Percentiles rank a stretch among this genome's conserved stretches.
Conservation (phyloP, 2,888 invertebrate species). For the Trichogramma evanescens region DNA sequence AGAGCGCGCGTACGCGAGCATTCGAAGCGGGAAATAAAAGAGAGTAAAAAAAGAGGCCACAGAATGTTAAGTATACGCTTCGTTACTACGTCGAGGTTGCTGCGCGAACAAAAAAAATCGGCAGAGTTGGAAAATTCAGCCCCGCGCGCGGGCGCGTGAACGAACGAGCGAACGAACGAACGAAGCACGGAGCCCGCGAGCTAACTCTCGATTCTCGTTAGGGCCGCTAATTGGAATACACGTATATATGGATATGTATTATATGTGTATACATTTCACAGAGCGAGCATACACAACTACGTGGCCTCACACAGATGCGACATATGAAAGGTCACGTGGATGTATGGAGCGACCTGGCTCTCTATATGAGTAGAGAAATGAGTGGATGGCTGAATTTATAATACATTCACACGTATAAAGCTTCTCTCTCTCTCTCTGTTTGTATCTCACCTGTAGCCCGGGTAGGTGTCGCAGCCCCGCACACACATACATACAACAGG, state of each 20-base stretch:
- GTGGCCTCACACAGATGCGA: too few relatives aligned
- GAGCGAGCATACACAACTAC: background rate
- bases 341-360: too few relatives aligned
- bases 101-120: constrained; percentile 1
- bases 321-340: too few relatives aligned
- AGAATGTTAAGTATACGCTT: background rate
- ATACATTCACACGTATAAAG: too few relatives aligned
- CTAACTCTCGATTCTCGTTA: constrained; percentile 13
- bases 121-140: background rate
- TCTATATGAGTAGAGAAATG: too few relatives aligned
- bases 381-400: too few relatives aligned
- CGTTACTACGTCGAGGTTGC: too few relatives aligned
- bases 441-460: too few relatives aligned
- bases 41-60: background rate
- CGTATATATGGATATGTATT: background rate
- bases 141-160: background rate
- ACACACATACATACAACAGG: too few relatives aligned
- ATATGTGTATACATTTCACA: background rate
- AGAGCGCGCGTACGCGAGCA: background rate
- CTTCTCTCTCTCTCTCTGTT: too few relatives aligned
- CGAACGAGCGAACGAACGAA: too few relatives aligned
- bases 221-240: constrained; percentile 13
- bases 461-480: too few relatives aligned
- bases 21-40: background rate
- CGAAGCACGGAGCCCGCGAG: background rate